Percentiles rank a stretch among this genome's conserved stretches.
These are phyloP conservation scores for Baccha elongata DNA, from an alignment of 2,888 invertebrate species.

Conservation along the genomic window DNA sequence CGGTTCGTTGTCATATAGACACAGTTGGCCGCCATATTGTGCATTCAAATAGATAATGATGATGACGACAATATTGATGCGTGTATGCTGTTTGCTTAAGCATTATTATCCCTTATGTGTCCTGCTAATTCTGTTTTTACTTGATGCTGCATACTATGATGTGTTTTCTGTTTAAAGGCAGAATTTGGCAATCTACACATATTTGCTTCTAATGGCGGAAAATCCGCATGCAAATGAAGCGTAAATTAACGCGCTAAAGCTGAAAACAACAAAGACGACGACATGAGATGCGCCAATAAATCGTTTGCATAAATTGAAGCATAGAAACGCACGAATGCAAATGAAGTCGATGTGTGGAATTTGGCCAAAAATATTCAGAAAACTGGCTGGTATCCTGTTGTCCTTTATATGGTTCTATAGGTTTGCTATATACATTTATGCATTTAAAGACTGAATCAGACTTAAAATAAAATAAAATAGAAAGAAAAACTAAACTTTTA, in stretches of 20 bases:
- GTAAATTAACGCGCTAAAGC: constrained; percentile 47
- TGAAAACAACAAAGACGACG: constrained; percentile 10
- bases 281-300: constrained; percentile 43
- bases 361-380: constrained; percentile 13
- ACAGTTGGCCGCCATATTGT: constrained; percentile 28
- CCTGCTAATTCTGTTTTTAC: not conserved
- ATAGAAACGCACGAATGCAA: constrained; percentile 37
- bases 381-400: not conserved
- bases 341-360: constrained; percentile 19
- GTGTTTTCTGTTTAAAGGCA: constrained; percentile 1
- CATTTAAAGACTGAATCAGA: too few species aligned
- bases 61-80: constrained; percentile 5
- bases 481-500: too few species aligned
- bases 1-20: not conserved
- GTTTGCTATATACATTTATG: not conserved
- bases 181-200: constrained; percentile 26
- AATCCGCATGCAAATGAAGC: constrained; percentile 57
- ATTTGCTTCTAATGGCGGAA: constrained; percentile 17
- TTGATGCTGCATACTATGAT: not conserved
- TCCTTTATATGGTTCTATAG: not conserved
- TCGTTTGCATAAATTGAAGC: constrained; percentile 41
- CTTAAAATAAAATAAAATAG: too few species aligned
- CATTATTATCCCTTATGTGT: constrained; percentile 36
- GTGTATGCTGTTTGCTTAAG: constrained; percentile 39
- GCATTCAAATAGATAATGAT: constrained; percentile 53